Conservation (phyloP, 2,888 invertebrate genomes). For the Cyclophora punctaria region DNA sequence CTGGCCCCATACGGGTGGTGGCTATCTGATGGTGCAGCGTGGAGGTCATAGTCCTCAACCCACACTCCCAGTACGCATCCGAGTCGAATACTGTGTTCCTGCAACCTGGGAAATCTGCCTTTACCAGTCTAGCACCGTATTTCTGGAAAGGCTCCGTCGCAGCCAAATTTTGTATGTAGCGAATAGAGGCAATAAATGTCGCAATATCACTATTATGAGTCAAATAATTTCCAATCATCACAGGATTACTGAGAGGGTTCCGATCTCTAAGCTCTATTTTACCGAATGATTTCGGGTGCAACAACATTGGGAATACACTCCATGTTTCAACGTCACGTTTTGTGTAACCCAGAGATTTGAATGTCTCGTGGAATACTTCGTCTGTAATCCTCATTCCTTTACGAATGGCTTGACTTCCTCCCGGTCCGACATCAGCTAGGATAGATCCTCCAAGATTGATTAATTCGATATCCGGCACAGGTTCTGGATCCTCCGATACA, state of each 20-base stretch:
- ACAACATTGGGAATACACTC: slow-evolving; percentile 79
- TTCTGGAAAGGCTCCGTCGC: slow-evolving; percentile 76
- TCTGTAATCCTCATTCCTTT: slow-evolving; percentile 74
- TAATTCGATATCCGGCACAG: slow-evolving; percentile 80
- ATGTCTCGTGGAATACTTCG: slow-evolving; percentile 71
- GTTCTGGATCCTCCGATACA: slow-evolving; percentile 71
- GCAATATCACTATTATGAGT: slow-evolving; percentile 75
- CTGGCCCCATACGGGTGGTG: slow-evolving; percentile 83
- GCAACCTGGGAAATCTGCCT: slow-evolving; percentile 71
- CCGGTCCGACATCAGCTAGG: slow-evolving; percentile 72
- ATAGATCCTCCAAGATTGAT: slow-evolving; percentile 78
- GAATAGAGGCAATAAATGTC: slow-evolving; percentile 77
- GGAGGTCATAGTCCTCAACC: slow-evolving; percentile 74
- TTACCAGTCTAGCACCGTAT: slow-evolving; percentile 70
- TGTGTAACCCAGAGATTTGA: slow-evolving; percentile 59
- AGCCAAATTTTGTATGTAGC: slow-evolving; percentile 75
- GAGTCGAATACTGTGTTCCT: slow-evolving; percentile 60
- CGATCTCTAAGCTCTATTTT: slow-evolving; percentile 79
- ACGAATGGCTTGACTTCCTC: slow-evolving; percentile 57
- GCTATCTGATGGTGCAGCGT: slow-evolving; percentile 80
- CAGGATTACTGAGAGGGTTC: slow-evolving; percentile 83
- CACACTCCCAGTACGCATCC: slow-evolving; percentile 83
- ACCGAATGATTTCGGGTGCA: slow-evolving; percentile 84
- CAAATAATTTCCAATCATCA: slow-evolving; percentile 88
- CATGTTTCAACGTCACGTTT: slow-evolving; percentile 66